Base-by-base conservation (phyloP, 2,113 vertebrate species). In the Dipodomys ordii region DNA sequence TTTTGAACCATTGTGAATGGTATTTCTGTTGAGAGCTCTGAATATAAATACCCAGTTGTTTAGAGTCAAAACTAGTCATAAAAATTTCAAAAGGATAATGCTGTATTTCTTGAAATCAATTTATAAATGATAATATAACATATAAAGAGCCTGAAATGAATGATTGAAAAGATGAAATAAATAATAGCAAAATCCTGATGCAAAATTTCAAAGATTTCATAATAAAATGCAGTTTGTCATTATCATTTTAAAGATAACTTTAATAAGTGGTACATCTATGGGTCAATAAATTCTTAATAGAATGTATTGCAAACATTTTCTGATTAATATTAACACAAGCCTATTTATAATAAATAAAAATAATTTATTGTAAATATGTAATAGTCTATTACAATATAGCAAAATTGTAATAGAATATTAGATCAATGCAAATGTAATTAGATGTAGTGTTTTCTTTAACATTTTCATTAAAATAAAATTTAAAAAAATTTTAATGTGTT, bases 401-500 rank as follows among this genome's bases (percentile, higher is more conserved):
- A 65, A 27, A 23, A 65, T 65, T 65, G 20, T 23, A 65, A 65
- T 23, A 65, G 18, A n/a, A n/a, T n/a, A 25, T n/a, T 22, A 91
- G 25, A 27, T 91, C 39, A 76, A 86, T 90, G 60, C 83, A 35
- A 87, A 83, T 60, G 91, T 78, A 77, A 72, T 30, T 74, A 49
- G 49, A 49, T 68, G 28, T 67, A 49, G 1, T 25, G 57, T 81
- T 94, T 76, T 7, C 16, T 73, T 69, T 79, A 44, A 11, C 1
- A 65, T 1, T 20, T 92, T 67, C 67, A 22, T 81, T 77, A 65
- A 81, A 85, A 11, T 3, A 57, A 68, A 93, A 93, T 30, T 69
- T n/a, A 13, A 30, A 62, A 64, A 39, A 18, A 39, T 3, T 39
- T 25, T 86, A 49, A n/a, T 4, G 8, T 35, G 86, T 6, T 60